A percentile compares a stretch with the other conserved stretches of the same genome.
Evolutionary conservation across 2,888 invertebrate species (phyloP).

Genomic region (Drosophila rubida): DNA sequence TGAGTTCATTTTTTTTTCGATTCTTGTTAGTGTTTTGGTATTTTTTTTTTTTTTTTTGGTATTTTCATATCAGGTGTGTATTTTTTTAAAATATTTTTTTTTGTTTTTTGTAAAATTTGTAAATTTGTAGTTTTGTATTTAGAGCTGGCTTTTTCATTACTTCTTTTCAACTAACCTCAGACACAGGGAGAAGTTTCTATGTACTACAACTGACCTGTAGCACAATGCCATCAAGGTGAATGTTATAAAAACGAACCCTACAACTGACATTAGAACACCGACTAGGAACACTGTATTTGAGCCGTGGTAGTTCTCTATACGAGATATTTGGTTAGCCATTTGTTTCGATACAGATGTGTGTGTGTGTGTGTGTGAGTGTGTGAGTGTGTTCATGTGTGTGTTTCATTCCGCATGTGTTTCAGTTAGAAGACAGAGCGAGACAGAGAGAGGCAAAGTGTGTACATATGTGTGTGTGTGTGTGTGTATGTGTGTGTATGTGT

Average conservation of each 20-base stretch:
- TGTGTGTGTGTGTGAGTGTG: constrained; percentile 6
- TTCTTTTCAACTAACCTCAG: constrained; percentile 98
- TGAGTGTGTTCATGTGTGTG: constrained; percentile 2
- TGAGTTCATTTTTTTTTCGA: constrained; percentile 54
- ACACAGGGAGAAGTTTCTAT: constrained; percentile 99
- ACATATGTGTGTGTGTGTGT: not conserved
- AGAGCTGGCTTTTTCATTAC: constrained; percentile 86
- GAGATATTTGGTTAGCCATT: constrained; percentile 69
- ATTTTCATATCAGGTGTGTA: constrained; percentile 45
- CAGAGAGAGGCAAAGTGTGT: not conserved
- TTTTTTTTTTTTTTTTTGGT: constrained; percentile 31
- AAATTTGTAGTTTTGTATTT: constrained; percentile 67
- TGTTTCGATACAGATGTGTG: constrained; percentile 39
- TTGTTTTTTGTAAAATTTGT: constrained; percentile 45
- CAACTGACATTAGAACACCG: constrained; percentile 98
- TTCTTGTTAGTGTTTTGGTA: constrained; percentile 60
- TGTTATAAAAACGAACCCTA: constrained; percentile 99
- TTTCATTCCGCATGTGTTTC: too few relatives aligned
- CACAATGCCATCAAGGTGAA: constrained; percentile 99
- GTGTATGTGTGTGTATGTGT: constrained; percentile 1
- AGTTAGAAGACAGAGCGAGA: not conserved
- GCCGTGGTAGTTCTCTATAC: constrained; percentile 97
- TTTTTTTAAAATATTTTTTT: constrained; percentile 33
- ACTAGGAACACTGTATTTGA: constrained; percentile 99
- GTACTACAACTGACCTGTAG: constrained; percentile 99